Evolutionary conservation across 37 sponge, comb jelly and placozoan genomes (phyloP).

Genomic region (Tethya wilhelma): DNA sequence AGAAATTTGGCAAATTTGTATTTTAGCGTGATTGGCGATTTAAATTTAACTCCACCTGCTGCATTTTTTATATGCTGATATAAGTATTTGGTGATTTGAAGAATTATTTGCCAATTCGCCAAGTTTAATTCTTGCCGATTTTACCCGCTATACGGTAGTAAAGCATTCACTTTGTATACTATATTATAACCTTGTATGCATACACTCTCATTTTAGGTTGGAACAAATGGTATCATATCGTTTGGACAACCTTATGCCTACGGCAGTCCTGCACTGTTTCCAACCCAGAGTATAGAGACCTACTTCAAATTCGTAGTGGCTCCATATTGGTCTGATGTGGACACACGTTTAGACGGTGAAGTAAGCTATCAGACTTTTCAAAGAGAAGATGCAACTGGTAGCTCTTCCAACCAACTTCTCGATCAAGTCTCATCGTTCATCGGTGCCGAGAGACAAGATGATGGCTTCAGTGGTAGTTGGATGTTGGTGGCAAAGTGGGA

Average conservation of each 20-base stretch:
- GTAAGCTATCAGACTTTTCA: slow-evolving; percentile 31
- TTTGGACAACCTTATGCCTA: slow-evolving; percentile 19
- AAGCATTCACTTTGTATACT: no score
- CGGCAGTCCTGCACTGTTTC: slow-evolving; percentile 21
- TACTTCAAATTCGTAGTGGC: slow-evolving; percentile 16
- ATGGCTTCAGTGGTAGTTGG: slow-evolving; percentile 37
- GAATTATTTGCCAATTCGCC: no score
- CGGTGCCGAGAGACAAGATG: neutral
- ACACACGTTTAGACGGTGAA: slow-evolving; percentile 6
- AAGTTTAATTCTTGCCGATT: no score
- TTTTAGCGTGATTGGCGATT: no score
- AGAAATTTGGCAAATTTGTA: no score
- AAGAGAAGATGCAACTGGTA: neutral
- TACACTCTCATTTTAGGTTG: slow-evolving; percentile 33
- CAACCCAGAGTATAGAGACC: neutral
- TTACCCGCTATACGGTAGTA: no score
- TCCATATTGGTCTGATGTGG: slow-evolving; percentile 39
- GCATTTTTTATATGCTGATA: no score
- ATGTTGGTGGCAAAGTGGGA: slow-evolving; percentile 60
- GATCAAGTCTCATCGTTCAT: slow-evolving; percentile 8
- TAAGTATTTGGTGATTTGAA: no score
- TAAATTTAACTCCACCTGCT: no score
- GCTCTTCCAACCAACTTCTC: neutral
- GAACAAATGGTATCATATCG: slow-evolving; percentile 65
- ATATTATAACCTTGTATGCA: neutral